Base-by-base conservation (phyloP, 2,888 invertebrate genomes). In the Ypsolopha sequella region DNA sequence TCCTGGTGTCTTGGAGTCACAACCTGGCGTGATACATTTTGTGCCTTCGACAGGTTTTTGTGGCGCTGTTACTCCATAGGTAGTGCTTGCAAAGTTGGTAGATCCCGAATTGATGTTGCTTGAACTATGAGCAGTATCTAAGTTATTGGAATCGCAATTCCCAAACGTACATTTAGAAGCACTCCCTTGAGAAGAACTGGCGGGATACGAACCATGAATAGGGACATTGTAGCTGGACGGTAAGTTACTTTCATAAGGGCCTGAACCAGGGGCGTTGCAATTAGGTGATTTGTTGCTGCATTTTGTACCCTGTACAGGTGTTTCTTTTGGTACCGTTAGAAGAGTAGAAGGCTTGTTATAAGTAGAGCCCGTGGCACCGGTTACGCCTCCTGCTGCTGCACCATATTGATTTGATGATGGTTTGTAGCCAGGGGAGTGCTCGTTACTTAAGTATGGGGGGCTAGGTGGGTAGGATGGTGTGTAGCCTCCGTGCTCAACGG, bases 241-340 rank as follows among this genome's bases (percentile, higher is more conserved):
- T 36, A 54, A 55, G n/a, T 60, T 58, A 11, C 55, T 56, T 36
- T 59, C 56, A 51, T 53, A 47, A 9, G 46, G 10, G 38, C 47
- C 43, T 9, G 36, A 51, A 51, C 50, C 43, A 11, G 51, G 24
- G 43, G 54, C 48, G 9, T 52, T 56, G 50, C 66, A 65, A 47
- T 57, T 56, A 7, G 64, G 58, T 14, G 60, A 56, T 6, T 58
- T 24, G 24, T 24, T 24, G 24, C 24, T 60, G 52, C 66, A 68
- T 36, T 62, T 57, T n/a, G 60, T 51, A 46, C 56, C 66, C 52
- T n/a, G 46, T 14, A 48, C 34, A 10, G 54, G 39, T 14, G 51
- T 11, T 51, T 66, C 52, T 61, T 76, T 76, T 11, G 82, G 80
- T 14, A 73, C 60, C 53, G 70, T 70, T 52, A 80, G 66, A 56